Conservation (phyloP, 2,888 invertebrate genomes). For the Gibbula magus region DNA sequence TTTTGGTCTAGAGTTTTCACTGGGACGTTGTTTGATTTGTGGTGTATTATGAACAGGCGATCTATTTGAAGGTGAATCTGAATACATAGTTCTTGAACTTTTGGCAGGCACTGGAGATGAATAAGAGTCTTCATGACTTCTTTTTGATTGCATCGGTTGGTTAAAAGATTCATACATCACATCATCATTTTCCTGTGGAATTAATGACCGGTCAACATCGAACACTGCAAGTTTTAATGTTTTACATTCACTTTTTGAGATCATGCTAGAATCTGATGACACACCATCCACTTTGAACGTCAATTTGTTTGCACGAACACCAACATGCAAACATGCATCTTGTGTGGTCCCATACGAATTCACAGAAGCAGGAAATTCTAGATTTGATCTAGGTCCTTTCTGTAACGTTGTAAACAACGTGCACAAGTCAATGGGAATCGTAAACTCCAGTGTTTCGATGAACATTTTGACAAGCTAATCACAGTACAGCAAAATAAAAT, state of each 20-base stretch:
- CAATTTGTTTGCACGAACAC: neutral
- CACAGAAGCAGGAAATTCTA: neutral
- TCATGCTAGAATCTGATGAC: neutral
- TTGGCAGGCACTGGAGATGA: neutral
- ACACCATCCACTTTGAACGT: constrained; percentile 8
- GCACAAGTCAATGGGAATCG: neutral
- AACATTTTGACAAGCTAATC: neutral
- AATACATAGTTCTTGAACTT: neutral
- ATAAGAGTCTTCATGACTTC: neutral
- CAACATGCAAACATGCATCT: neutral
- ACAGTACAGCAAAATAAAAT: no score
- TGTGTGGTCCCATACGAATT: neutral
- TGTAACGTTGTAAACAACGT: neutral
- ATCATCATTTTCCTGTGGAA: neutral
- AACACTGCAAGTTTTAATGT: constrained; percentile 4
- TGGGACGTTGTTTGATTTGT: neutral
- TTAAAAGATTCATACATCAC: neutral
- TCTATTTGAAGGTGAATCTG: neutral
- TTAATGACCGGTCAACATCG: neutral
- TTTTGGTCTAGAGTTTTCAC: neutral
- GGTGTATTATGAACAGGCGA: neutral
- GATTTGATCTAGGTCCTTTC: neutral
- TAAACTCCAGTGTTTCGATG: neutral
- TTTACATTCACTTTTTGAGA: constrained; percentile 6
- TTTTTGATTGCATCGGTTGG: neutral